Base-by-base conservation (phyloP, 1,140 invertebrate species). In the Tetragonula clypearis region DNA sequence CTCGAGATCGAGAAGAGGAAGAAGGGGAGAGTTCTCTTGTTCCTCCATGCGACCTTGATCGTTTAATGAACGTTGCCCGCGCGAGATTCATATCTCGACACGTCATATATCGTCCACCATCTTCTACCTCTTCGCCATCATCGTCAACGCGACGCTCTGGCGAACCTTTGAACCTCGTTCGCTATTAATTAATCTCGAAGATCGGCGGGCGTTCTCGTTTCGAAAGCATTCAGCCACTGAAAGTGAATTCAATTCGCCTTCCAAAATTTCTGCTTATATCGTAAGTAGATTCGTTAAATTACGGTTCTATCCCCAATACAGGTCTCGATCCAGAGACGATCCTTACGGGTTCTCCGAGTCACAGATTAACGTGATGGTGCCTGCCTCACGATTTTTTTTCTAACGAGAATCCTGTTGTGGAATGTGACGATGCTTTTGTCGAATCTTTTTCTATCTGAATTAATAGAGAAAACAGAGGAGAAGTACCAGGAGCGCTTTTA, bases 1-100 rank as follows among this genome's bases (percentile, higher is more conserved):
- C 26, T 17, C 26, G 41, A 35, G 35, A 30, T 19, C 9, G 21
- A 60, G n/a, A 21, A 4, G 35, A 4, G 35, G 3, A 35, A 60
- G n/a, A 21, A 4, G 35, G 35, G 35, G 3, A 35, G 35, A 35
- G 35, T 35, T 49, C 8, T 41, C 19, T 17, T 53, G n/a, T 72
- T 60, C 56, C 53, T 77, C n/a, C 55, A 15, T 6, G 77, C 66
- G 82, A 79, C 82, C 82, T 84, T 84, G 82, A 84, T 84, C 82
- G 82, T 49, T 84, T 79, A 79, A 84, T 72, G 66, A 84, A 84
- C 53, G 30, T 62, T 60, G 68, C 62, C 62, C 23, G 58, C 30
- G 14, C 26, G 30, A 84, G 82, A 84, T 84, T 76, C 56, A 23
- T 79, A 84, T 84, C 82, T 84, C 56, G 75, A 79, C 15, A 58